Conservation (phyloP, 2,113 vertebrate species). For the Cyanistes caeruleus region DNA sequence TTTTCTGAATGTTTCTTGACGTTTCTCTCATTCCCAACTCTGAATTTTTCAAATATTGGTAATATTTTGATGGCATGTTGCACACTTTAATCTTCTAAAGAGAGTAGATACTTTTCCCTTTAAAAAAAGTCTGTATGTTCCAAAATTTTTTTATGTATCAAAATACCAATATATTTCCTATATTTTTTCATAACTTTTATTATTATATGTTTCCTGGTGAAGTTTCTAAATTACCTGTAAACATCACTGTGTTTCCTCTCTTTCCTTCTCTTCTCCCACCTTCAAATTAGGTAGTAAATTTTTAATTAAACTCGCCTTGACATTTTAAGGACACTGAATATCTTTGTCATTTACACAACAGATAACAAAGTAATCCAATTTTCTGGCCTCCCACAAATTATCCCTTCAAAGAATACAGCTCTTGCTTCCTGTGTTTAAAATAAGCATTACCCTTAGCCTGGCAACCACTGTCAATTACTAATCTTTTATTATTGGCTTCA, state of each 20-base stretch:
- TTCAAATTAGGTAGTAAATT: constrained; percentile 48
- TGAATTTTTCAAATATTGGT: background rate
- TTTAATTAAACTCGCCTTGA: constrained; percentile 75
- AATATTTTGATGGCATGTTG: background rate
- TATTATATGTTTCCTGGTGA: background rate
- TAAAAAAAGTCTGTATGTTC: background rate
- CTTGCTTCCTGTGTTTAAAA: constrained; percentile 81
- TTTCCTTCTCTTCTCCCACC: background rate
- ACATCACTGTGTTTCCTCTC: background rate
- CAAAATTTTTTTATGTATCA: background rate
- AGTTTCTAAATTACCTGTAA: constrained; percentile 16
- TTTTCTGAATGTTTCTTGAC: background rate
- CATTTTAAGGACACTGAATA: constrained; percentile 83
- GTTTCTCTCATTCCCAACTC: background rate
- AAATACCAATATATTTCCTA: background rate
- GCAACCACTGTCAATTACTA: constrained; percentile 75
- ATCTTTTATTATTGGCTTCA: constrained; percentile 89
- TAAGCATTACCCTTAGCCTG: constrained; percentile 71
- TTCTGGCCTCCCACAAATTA: constrained; percentile 80
- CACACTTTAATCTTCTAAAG: background rate
- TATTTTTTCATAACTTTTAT: background rate
- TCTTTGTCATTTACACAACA: constrained; percentile 85
- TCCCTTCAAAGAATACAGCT: constrained; percentile 78
- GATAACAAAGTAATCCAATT: constrained; percentile 88
- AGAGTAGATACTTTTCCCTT: background rate